Evolutionary conservation across 2,797 vertebrate genomes (phyloP).

Genomic region (Bovichtus diacanthus): DNA sequence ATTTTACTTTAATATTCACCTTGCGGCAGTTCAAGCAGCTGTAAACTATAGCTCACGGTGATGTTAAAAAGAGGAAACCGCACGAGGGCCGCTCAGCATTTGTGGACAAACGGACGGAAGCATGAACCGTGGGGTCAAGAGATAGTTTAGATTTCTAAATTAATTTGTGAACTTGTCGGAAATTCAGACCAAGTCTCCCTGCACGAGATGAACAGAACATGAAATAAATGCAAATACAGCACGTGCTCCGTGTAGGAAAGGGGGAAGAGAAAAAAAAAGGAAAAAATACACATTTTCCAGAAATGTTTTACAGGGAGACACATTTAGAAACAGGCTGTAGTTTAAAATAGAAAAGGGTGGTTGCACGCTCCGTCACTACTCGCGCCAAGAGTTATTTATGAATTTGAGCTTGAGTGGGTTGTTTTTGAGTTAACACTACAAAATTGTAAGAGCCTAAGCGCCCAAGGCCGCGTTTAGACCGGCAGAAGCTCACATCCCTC

Average conservation of each 20-base stretch:
- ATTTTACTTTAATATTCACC: slow-evolving; percentile 51
- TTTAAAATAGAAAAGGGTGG: slow-evolving; percentile 41
- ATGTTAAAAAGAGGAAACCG: slow-evolving; percentile 17
- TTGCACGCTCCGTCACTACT: slow-evolving; percentile 40
- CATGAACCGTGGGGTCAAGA: background rate
- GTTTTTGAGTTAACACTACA: slow-evolving; percentile 8
- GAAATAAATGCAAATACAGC: slow-evolving; percentile 37
- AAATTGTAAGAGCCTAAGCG: background rate
- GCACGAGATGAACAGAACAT: slow-evolving; percentile 19
- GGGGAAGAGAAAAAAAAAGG: no score
- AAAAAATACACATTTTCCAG: slow-evolving; percentile 41
- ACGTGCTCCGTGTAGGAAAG: slow-evolving; percentile 8
- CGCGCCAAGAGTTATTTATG: slow-evolving; percentile 52
- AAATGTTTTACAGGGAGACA: slow-evolving; percentile 28
- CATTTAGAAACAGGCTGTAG: slow-evolving; percentile 34
- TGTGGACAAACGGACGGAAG: background rate
- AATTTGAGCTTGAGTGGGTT: slow-evolving; percentile 6
- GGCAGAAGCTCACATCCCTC: background rate
- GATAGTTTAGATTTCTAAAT: slow-evolving; percentile 6
- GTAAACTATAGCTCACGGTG: slow-evolving; percentile 30
- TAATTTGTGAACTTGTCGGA: slow-evolving; percentile 14
- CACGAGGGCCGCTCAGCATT: background rate
- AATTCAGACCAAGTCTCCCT: slow-evolving; percentile 21
- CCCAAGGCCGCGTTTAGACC: background rate
- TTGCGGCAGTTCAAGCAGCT: slow-evolving; percentile 27